Evolutionary conservation across 2,797 vertebrate species (phyloP).

Genomic region (Rhinichthys osculus): DNA sequence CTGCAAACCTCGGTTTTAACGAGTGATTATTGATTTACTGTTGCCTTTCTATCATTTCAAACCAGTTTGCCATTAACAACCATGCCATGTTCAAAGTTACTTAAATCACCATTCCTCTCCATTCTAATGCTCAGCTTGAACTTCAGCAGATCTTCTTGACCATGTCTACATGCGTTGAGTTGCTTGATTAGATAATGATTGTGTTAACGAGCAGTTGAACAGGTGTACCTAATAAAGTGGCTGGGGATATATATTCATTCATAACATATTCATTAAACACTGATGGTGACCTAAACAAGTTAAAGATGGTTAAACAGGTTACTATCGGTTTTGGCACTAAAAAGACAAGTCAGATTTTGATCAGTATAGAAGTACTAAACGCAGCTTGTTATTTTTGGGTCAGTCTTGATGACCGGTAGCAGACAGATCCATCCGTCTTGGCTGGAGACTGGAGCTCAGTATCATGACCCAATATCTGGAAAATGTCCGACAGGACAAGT

Average conservation of each 20-base stretch:
- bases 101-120: not conserved
- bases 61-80: not conserved
- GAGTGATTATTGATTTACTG: not conserved
- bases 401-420: slow-evolving; percentile 51
- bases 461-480: slow-evolving; percentile 50
- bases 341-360: not conserved
- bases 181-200: not conserved
- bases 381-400: slow-evolving; percentile 52
- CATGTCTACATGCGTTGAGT: not conserved
- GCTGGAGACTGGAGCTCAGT: slow-evolving; percentile 37
- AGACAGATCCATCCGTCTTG: slow-evolving; percentile 38
- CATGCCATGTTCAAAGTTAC: not conserved
- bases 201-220: not conserved
- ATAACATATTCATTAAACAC: not conserved
- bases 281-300: not conserved
- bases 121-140: not conserved
- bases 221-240: not conserved
- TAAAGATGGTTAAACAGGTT: slow-evolving; percentile 2
- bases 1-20: not conserved
- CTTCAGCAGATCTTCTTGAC: not conserved
- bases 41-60: not conserved
- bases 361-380: slow-evolving; percentile 20
- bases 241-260: not conserved
- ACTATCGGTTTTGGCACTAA: not conserved
- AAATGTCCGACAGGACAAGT: slow-evolving; percentile 45